Percentiles rank a stretch among this genome's conserved stretches.
phyloP scores from a whole-genome alignment of 2,113 vertebrate species.

The Vireo altiloquus region DNA sequence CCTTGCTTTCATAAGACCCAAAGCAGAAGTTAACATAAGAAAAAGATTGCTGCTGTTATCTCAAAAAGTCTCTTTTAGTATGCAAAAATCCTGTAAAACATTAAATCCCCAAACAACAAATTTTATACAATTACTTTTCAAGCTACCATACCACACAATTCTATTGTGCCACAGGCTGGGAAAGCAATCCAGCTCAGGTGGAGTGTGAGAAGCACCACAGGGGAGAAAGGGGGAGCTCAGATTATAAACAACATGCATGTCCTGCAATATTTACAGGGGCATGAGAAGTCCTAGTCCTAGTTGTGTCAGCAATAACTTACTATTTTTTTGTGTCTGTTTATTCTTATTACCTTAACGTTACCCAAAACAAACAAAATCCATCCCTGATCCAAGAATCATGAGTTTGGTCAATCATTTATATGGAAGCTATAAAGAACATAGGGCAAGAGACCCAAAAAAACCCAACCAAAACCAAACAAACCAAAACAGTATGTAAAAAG shows the following conservation, averaged over 20 bases:
- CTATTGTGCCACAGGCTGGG: accelerated
- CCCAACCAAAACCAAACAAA: neutral
- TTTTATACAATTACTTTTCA: neutral
- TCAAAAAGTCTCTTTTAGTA: neutral
- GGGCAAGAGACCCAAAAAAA: neutral
- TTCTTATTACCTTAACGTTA: neutral
- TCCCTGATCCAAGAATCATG: neutral
- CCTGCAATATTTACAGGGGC: neutral
- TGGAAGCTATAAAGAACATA: neutral
- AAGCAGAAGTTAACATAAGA: neutral
- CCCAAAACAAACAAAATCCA: neutral
- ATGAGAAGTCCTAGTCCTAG: neutral
- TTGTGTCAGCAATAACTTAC: neutral
- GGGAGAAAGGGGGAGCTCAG: neutral
- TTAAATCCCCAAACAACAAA: neutral
- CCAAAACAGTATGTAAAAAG: neutral
- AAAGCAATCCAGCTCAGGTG: neutral
- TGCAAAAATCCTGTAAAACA: neutral
- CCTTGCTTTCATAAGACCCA: neutral
- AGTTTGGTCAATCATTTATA: neutral
- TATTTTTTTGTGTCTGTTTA: neutral
- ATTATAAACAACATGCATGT: neutral
- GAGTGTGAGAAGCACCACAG: neutral
- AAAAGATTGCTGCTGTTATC: neutral
- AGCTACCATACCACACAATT: neutral